Evolutionary conservation across 1,140 invertebrate genomes (phyloP), one percentile per base, ranked within the genome.

Genomic region (Mya arenaria): DNA sequence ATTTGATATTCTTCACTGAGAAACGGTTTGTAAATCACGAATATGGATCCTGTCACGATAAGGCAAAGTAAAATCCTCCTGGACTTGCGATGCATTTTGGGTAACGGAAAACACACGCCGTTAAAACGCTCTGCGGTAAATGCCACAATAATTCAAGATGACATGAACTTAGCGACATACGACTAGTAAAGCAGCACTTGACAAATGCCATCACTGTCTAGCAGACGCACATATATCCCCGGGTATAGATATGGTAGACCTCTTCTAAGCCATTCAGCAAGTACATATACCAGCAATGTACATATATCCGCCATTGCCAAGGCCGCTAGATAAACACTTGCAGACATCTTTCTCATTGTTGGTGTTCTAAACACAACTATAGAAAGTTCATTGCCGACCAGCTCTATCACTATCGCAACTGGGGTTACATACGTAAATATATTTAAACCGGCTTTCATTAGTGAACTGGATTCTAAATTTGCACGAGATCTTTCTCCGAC

Each of bases 111-210:
- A 41, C 87, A 89, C 28, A 89, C 86, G 4, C 87, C 86, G 52
- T 83, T 89, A 77, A 90, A 91, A 4, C 90, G 30, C 73, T 91
- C 90, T 28, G 88, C 77, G 0, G 90, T 91, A 66, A 91, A 91
- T 0, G 84, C 77, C 13, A 90, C 89, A 30, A 91, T 79, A 30
- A 91, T 60, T 89, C 89, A 91, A 13, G 89, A 86, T 0, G 89
- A 90, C 36, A 90, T 69, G 52, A 91, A 88, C 0, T 89, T 82
- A 28, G 68, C 83, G 10, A 87, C 83, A 60, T 90, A 90, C 23
- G 85, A 83, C 4, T 89, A 60, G 66, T 88, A 91, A 15, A 89
- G 55, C 15, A 86, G 72, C 10, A 85, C 34, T 23, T 90, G 88
- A 69, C 90, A 91, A 4, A 89, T 36, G 15, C 90, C 89, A 15